Base-by-base conservation (phyloP, 2,113 vertebrate species). In the Apodemus sylvaticus region DNA sequence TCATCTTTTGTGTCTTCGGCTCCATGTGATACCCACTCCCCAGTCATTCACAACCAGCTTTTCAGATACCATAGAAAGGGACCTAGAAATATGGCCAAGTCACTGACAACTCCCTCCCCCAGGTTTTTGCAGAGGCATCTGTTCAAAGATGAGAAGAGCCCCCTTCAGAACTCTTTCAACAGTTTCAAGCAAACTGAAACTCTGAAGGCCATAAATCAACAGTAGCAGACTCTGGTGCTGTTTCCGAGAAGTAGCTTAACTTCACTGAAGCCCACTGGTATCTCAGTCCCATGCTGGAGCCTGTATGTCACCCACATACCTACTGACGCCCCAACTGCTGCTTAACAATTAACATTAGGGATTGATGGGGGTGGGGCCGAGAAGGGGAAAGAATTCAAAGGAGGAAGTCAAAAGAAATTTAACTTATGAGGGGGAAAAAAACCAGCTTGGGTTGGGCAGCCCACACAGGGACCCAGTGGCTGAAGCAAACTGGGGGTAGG, bases 131-230 rank as follows among this genome's bases (percentile, higher is more conserved):
- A 98, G 93, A 97, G 96, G 90, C 95, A 92, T 96, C 77, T 58
- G 68, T 97, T 98, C 97, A 97, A 97, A 98, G 96, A 96, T 97
- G 93, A 98, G 97, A 98, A 97, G 95, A 93, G 79, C 94, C 97
- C 71, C 94, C 94, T 98, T 98, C 97, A 97, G 97, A 98, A 93
- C 86, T 97, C 97, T 98, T 97, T 96, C 96, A 97, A 96, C 26
- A 93, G 31, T 97, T 93, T 91, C 95, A 94, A 97, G 95, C 98
- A 98, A 96, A 98, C 81, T 83, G 76, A 98, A 98, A 98, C 96
- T 97, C 96, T 96, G 90, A 88, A 98, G 97, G 98, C 98, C 98
- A 99, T 99, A 99, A 99, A 99, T 99, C 99, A 99, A 98, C 96
- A 97, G 97, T 97, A 98, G 98, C 98, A 98, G 98, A 98, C 98